Base-by-base conservation (phyloP, 2,113 vertebrate species). In the Pogonocichla stellata region DNA sequence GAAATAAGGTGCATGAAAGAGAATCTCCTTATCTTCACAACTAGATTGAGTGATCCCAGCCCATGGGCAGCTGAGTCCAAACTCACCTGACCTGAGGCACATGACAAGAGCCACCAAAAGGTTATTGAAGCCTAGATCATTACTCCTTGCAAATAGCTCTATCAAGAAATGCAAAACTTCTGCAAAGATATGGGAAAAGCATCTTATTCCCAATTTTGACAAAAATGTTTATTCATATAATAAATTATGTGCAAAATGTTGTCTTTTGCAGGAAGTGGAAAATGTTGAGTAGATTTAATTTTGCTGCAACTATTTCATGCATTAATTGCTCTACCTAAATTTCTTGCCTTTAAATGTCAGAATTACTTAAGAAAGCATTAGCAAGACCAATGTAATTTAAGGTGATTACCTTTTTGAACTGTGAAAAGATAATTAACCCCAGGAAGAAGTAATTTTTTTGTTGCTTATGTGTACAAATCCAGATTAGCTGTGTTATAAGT, bases 401-500 rank as follows among this genome's bases (percentile, higher is more conserved):
- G 61, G 42, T 70, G 75, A 95, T 94, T 94, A 70, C 33, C 29
- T 88, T 92, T 93, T 70, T 69, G 62, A 94, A 93, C 90, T 73
- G 33, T 86, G 34, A 58, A 83, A 71, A 91, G 56, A 54, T 89
- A 92, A 94, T 86, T 93, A 94, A 95, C 56, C 47, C 36, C 65
- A 84, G 91, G 92, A 92, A 95, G 83, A 94, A 94, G 84, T 60
- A 81, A 38, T 78, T 28, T 88, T 94, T 95, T 89, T 83, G 43
- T 78, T 92, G 75, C 88, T 77, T 90, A 42, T 93, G 67, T 83
- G 73, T 93, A 82, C 85, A 60, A 75, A 93, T 82, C 25, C 50
- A 77, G 40, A 23, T 82, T 92, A 45, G 50, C 42, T 4, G 1
- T 66, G 36, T 86, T 83, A 73, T 40, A 61, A 73, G 31, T 90